Base-by-base conservation (phyloP, 2,888 invertebrate species). In the Bombylius major region DNA sequence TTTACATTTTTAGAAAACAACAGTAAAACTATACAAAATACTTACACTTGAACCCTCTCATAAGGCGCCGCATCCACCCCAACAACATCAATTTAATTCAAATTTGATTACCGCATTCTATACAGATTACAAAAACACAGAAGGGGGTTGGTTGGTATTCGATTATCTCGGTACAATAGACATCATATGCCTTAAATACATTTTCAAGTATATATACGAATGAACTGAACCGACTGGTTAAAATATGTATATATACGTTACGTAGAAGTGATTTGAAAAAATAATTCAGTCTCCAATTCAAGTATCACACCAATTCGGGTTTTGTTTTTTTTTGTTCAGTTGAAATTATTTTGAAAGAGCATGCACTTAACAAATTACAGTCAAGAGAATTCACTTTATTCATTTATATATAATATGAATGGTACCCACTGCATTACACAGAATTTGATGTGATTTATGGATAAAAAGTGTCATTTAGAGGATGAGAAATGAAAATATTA, bases 321-420 rank as follows among this genome's bases (percentile, higher is more conserved):
- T 14, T 4, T 39, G 9, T 33, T 49, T 9, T 12, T 32, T 34
- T 23, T 67, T 67, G 66, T 66, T 64, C 63, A 63, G 60, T 65
- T 63, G 65, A 66, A 67, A 64, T 63, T 47, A 56, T 46, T 34
- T 55, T 51, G 49, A 12, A 31, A 23, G 47, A 65, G 67, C 67
- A 70, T 70, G 68, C 72, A 71, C 70, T 72, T 72, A 72, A 72
- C 70, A 72, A 72, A 72, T 72, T 72, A 71, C 71, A 71, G 72
- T 71, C 71, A 70, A 67, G 70, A 71, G 70, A 68, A 50, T 55
- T 55, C 51, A 51, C 8, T 42, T 42, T 11, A 42, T 23, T 23
- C 23, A 23, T 23, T 23, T 23, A 23, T 23, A 23, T 23, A 23
- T 23, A 23, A 23, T 23, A 23, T 23, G 23, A 23, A 23, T 23